Evolutionary conservation across 2,113 vertebrate species (phyloP).

Genomic region (Lepus timidus): DNA sequence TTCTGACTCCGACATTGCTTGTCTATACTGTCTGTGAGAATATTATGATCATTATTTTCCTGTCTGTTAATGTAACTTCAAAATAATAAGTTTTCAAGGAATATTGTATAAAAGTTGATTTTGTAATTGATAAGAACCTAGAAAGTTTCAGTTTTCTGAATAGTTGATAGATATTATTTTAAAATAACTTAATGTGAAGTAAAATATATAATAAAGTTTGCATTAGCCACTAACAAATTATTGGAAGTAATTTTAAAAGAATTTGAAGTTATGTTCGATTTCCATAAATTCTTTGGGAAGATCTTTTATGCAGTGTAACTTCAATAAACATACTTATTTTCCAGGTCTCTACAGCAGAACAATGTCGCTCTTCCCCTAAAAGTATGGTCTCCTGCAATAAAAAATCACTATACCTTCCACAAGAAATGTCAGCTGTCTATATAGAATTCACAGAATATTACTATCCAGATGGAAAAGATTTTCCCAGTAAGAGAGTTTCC

Average conservation of each 20-base stretch:
- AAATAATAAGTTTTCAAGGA: slow-evolving; percentile 19
- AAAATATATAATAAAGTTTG: slow-evolving; percentile 45
- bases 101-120: slow-evolving; percentile 2
- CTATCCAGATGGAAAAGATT: slow-evolving; percentile 98
- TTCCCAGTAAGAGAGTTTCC: slow-evolving; percentile 92
- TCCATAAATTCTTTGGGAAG: slow-evolving; percentile 44
- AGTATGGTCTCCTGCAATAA: slow-evolving; percentile 99
- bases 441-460: slow-evolving; percentile 99
- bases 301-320: slow-evolving; percentile 43
- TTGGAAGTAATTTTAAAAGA: slow-evolving; percentile 29
- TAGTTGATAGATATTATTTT: slow-evolving; percentile 22
- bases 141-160: slow-evolving; percentile 14
- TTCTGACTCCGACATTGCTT: neutral
- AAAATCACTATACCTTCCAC: slow-evolving; percentile 96
- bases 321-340: slow-evolving; percentile 60
- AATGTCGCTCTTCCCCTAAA: slow-evolving; percentile 96
- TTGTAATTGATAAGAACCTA: slow-evolving; percentile 46
- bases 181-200: slow-evolving; percentile 27
- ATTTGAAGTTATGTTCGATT: neutral
- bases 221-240: slow-evolving; percentile 4
- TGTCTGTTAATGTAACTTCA: slow-evolving; percentile 9
- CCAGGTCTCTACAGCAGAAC: slow-evolving; percentile 98
- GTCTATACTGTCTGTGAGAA: slow-evolving; percentile 1
- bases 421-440: slow-evolving; percentile 98
- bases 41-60: neutral